Conservation (phyloP, 2,888 invertebrate genomes). For the Endomychus coccineus region DNA sequence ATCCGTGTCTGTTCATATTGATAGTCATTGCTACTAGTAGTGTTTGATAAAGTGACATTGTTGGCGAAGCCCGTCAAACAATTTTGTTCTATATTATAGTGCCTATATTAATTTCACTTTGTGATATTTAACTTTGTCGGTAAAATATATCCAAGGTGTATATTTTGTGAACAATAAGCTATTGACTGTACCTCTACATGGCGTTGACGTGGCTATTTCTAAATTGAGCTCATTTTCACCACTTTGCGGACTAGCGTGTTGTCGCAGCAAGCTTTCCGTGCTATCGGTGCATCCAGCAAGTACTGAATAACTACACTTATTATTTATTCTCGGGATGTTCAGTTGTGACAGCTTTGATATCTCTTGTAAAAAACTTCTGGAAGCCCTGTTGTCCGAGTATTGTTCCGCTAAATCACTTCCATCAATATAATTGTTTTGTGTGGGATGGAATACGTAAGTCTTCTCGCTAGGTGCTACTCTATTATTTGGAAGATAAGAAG, state of each 20-base stretch:
- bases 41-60: no score
- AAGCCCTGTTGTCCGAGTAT: constrained; percentile 31
- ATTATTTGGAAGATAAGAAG: constrained; percentile 42
- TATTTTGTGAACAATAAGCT: no score
- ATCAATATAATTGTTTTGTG: constrained; percentile 43
- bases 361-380: constrained; percentile 46
- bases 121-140: no score
- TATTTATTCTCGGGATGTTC: constrained; percentile 57
- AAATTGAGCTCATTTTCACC: constrained; percentile 23
- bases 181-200: constrained; percentile 20
- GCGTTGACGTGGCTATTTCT: constrained; percentile 35
- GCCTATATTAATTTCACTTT: no score
- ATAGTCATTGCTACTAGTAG: no score
- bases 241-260: constrained; percentile 34
- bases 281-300: constrained; percentile 54
- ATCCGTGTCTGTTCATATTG: no score
- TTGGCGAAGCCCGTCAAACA: no score
- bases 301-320: constrained; percentile 64
- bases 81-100: no score
- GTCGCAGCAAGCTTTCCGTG: constrained; percentile 54
- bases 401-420: constrained; percentile 37
- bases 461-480: constrained; percentile 38
- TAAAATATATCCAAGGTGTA: no score
- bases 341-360: constrained; percentile 65
- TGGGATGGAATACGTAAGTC: constrained; percentile 44